These are phyloP conservation scores for Tryphoninae sp. DNA, from an alignment of 2,888 invertebrate species.

Conservation along the genomic window DNA sequence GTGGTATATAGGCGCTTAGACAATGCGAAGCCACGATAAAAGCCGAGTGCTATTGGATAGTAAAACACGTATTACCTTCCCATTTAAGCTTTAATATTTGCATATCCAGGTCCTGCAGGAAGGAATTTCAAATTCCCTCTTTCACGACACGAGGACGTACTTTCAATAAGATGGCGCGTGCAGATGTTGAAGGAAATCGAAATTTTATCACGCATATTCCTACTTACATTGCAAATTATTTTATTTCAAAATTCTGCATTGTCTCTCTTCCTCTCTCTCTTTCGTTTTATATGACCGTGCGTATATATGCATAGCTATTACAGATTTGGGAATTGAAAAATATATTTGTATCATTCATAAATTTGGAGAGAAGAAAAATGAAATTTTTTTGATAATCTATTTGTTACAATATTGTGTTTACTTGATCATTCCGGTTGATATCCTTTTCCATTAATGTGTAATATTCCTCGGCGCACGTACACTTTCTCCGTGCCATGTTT, in stretches of 20 bases:
- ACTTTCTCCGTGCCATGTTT: constrained; percentile 19
- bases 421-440: background rate
- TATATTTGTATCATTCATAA: too few species aligned
- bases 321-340: too few species aligned
- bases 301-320: too few species aligned
- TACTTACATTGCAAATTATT: background rate
- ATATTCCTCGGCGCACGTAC: background rate
- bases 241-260: too few species aligned
- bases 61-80: constrained; percentile 45
- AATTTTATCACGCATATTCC: background rate
- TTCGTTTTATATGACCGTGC: too few species aligned
- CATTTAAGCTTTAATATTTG: constrained; percentile 34
- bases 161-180: constrained; percentile 4
- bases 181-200: background rate
- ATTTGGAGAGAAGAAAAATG: too few species aligned
- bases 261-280: too few species aligned
- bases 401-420: background rate
- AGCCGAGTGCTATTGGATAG: constrained; percentile 33
- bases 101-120: constrained; percentile 14
- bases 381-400: background rate
- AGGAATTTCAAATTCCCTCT: background rate
- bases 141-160: background rate
- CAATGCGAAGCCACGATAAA: constrained; percentile 40
- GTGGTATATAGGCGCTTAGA: constrained; percentile 7
- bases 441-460: background rate